Evolutionary conservation across 2,113 vertebrate genomes (phyloP), one percentile per base, ranked within the genome.

Genomic region (Apteryx mantelli): DNA sequence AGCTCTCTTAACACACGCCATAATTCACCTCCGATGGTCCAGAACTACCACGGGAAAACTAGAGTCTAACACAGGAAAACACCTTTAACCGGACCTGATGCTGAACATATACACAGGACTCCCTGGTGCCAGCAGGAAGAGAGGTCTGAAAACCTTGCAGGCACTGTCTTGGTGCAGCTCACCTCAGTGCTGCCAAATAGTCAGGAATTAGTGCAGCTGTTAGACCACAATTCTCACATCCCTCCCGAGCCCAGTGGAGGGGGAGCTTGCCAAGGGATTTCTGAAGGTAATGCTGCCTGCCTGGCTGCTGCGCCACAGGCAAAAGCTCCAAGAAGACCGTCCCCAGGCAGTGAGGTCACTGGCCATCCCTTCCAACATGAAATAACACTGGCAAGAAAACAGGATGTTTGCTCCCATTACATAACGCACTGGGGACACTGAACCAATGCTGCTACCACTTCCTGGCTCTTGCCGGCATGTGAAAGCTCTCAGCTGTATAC

Each of bases 41-140:
- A 0, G 22, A 77, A 74, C 36, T 7, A 7, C 74, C 7, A 1
- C 0, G 0, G 58, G 19, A 14, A 12, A 76, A 42, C 3, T 1
- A 5, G n/a, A 24, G 7, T 18, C 21, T 30, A 5, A 32, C 0
- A 3, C 28, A 28, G 11, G 46, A 20, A 56, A 56, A 56, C 55
- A 32, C 55, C 30, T 32, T 17, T 28, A 56, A 6, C 4, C 0
- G 18, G 38, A n/a, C 5, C 58, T 38, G 86, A 74, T 46, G 42
- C 50, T 46, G 28, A 55, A 7, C 7, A 1, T 0, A 1, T 32
- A 20, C 64, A 28, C 56, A 65, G 71, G 48, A 21, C 17, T 34
- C 34, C 2, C 61, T 8, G 11, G n/a, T 9, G 44, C n/a, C 92
- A 84, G 36, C 36, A 40, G 68, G 24, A 48, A 61, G 28, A 36